Percentiles rank a stretch among this genome's conserved stretches.
These are phyloP conservation scores for Sarcophilus harrisii DNA, from an alignment of 2,797 vertebrate species.

Conservation along the genomic window DNA sequence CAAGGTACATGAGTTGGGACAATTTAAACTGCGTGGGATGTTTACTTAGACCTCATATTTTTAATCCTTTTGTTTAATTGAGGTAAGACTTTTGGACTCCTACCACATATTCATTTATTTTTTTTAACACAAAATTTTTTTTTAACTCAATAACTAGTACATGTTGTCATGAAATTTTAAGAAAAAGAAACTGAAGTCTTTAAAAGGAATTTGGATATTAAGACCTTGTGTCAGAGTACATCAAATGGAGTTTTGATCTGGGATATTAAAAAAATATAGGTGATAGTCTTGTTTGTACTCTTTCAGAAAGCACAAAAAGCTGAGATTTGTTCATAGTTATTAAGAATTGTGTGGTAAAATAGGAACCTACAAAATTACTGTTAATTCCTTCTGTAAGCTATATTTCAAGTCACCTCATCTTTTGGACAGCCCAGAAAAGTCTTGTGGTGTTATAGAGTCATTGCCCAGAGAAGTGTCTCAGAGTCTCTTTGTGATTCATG, in stretches of 20 bases:
- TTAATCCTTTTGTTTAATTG: constrained; percentile 6
- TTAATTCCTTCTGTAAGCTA: not conserved
- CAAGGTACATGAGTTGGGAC: not conserved
- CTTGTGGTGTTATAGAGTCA: not conserved
- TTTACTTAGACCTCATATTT: not conserved
- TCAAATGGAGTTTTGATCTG: not conserved
- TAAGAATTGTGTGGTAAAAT: not conserved
- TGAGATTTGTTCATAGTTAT: not conserved
- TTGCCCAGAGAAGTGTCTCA: not conserved
- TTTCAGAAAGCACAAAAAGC: not conserved
- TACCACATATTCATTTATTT: not conserved
- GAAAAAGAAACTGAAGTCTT: not conserved
- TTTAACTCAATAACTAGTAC: not conserved
- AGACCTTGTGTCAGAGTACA: not conserved
- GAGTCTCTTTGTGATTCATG: not conserved
- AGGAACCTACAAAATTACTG: not conserved
- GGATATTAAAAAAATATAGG: not conserved
- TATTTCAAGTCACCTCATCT: not conserved
- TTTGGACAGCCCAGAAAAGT: not conserved
- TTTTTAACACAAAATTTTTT: not conserved
- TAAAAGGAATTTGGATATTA: not conserved
- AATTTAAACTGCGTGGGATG: constrained; percentile 20
- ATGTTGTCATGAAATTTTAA: not conserved
- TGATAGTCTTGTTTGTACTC: not conserved
- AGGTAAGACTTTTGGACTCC: constrained; percentile 23